Evolutionary conservation across 1,140 invertebrate genomes (phyloP), one percentile per base, ranked within the genome.

Genomic region (Cydia amplana): DNA sequence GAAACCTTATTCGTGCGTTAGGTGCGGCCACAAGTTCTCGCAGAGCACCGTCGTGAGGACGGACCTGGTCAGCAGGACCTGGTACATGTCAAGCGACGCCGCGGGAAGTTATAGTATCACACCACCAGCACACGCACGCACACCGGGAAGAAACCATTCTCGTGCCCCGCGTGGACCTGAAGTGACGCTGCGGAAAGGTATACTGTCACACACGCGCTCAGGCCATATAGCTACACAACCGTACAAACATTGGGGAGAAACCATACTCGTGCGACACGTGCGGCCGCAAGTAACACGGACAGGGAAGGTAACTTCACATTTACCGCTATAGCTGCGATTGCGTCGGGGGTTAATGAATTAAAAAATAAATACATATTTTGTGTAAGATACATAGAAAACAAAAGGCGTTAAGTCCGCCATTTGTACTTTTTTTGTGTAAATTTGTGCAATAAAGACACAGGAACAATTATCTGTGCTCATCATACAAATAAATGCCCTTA

Each of bases 231-330:
- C 32, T 6, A 32, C 95, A 95, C 82, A 93, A 94, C 85, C 87
- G 95, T 25, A 94, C 93, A 0, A 95, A 95, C 83, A 95, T 94
- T 1, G 94, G 94, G 79, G 92, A 94, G 82, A 91, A 93, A 75
- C 94, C 94, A 7, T 94, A 93, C 83, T 87, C 89, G 67, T 94
- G 94, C 79, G 83, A 85, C 3, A 84, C 93, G 64, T 95, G 94
- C 83, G 92, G 93, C 0, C 79, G 86, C 5, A 78, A 79, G 28
- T 91, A n/a, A n/a, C n/a, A n/a, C n/a, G n/a, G n/a, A n/a, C n/a
- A n/a, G n/a, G n/a, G 1, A 25, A 25, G 25, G 25, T 25, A 32
- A 32, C 32, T 32, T 32, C 32, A 32, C 5, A 32, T 32, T 32
- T 32, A 32, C 5, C 0, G 3, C 4, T 32, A 32, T 32, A 32